These are phyloP conservation scores for Ailurus styani DNA, from an alignment of 2,113 vertebrate species.

Conservation along the genomic window DNA sequence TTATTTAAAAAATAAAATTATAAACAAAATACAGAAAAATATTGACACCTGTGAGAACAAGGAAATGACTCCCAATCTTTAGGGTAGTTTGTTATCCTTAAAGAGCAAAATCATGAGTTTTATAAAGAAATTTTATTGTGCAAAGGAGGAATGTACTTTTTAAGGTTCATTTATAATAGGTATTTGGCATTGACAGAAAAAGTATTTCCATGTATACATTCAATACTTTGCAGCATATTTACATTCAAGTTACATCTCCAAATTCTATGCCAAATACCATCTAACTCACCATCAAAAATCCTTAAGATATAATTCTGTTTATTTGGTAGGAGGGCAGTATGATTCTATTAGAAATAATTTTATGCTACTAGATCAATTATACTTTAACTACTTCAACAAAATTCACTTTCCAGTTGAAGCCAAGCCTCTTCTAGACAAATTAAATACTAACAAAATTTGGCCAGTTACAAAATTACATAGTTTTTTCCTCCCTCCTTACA, in stretches of 20 bases:
- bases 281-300: conserved; percentile 59
- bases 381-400: conserved; percentile 57
- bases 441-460: not conserved
- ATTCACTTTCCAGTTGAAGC: not conserved
- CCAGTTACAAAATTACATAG: not conserved
- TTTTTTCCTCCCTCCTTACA: not conserved
- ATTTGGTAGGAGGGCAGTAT: not conserved
- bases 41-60: conserved; percentile 71
- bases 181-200: conserved; percentile 78
- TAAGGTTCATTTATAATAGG: conserved; percentile 81
- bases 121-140: conserved; percentile 85
- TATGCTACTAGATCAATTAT: conserved; percentile 34
- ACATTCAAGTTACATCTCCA: conserved; percentile 92
- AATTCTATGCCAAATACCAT: conserved; percentile 65
- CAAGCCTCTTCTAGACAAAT: conserved; percentile 4
- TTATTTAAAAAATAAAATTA: conserved; percentile 79
- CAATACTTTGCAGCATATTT: conserved; percentile 83
- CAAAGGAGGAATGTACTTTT: conserved; percentile 79
- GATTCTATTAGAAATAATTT: conserved; percentile 48
- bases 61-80: conserved; percentile 39
- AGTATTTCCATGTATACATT: conserved; percentile 80
- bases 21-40: conserved; percentile 77
- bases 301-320: conserved; percentile 57
- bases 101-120: conserved; percentile 59
- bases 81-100: not conserved